Evolutionary conservation across 2,797 vertebrate genomes (phyloP).

Genomic region (Tenualosa ilisha): DNA sequence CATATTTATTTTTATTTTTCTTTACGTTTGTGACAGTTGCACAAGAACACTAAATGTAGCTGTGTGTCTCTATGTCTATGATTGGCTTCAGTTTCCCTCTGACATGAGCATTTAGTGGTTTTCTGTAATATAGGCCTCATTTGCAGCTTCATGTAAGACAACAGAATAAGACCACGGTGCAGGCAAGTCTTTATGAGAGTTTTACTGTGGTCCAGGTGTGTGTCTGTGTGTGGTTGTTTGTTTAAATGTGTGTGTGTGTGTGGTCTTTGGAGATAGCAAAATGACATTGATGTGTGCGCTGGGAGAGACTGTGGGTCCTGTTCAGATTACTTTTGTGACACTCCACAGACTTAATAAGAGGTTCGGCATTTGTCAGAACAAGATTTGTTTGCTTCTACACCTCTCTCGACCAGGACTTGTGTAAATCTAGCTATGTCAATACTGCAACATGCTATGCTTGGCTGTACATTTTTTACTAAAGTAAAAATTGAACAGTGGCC

Average conservation of each 20-base stretch:
- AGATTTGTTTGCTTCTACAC: background rate
- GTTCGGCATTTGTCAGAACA: background rate
- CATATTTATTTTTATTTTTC: conserved; percentile 43
- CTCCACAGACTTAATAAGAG: background rate
- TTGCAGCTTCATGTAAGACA: conserved; percentile 29
- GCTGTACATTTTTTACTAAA: conserved; percentile 36
- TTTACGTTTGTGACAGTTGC: conserved; percentile 19
- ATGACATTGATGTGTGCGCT: background rate
- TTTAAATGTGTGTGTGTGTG: background rate
- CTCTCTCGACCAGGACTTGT: background rate
- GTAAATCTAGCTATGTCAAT: conserved; percentile 12
- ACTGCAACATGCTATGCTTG: conserved; percentile 22
- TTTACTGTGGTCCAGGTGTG: background rate
- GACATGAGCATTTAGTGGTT: conserved; percentile 29
- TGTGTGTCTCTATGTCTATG: conserved; percentile 24
- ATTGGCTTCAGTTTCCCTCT: background rate
- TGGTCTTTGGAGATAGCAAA: background rate
- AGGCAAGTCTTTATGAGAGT: conserved; percentile 23
- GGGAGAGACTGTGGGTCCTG: background rate
- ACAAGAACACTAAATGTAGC: conserved; percentile 57
- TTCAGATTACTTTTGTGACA: background rate
- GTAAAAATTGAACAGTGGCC: conserved; percentile 40
- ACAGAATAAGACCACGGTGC: background rate
- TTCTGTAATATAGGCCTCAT: conserved; percentile 36
- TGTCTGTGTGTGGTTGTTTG: background rate